A percentile compares a stretch with the other conserved stretches of the same genome.
phyloP scores from a whole-genome alignment of 2,113 vertebrate species.

The Platysternon megacephalum region DNA sequence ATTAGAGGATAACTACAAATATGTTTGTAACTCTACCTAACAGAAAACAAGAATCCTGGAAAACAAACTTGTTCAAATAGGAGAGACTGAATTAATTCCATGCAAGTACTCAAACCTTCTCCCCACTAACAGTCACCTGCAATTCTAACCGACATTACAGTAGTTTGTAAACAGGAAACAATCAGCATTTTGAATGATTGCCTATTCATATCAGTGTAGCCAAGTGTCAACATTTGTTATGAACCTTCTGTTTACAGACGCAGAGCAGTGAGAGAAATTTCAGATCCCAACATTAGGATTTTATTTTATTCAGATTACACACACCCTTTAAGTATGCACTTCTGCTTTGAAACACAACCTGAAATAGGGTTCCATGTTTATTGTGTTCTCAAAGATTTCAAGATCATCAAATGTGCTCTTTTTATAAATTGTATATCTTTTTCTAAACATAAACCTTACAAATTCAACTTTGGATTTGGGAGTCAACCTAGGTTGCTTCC shows the following conservation, averaged over 20 bases:
- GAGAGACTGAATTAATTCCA: not conserved
- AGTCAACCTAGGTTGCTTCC: not conserved
- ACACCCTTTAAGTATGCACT: not conserved
- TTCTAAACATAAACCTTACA: not conserved
- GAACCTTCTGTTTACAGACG: accelerated
- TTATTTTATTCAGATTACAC: not conserved
- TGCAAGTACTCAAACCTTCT: not conserved
- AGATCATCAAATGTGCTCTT: not conserved
- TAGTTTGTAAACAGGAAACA: not conserved
- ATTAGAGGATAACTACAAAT: not conserved
- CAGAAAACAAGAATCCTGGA: not conserved
- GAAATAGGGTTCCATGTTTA: not conserved
- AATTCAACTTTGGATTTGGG: not conserved
- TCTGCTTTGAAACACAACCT: not conserved
- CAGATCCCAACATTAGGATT: not conserved
- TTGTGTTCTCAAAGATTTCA: accelerated
- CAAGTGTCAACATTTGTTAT: not conserved
- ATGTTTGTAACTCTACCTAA: not conserved
- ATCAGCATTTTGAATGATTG: accelerated
- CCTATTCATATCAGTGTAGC: not conserved
- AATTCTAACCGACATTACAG: not conserved
- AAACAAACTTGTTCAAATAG: not conserved
- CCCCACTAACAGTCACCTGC: not conserved
- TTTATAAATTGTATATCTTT: not conserved
- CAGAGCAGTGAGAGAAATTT: not conserved